phyloP scores from a whole-genome alignment of 2,113 vertebrate genomes.

The Anguilla rostrata region DNA sequence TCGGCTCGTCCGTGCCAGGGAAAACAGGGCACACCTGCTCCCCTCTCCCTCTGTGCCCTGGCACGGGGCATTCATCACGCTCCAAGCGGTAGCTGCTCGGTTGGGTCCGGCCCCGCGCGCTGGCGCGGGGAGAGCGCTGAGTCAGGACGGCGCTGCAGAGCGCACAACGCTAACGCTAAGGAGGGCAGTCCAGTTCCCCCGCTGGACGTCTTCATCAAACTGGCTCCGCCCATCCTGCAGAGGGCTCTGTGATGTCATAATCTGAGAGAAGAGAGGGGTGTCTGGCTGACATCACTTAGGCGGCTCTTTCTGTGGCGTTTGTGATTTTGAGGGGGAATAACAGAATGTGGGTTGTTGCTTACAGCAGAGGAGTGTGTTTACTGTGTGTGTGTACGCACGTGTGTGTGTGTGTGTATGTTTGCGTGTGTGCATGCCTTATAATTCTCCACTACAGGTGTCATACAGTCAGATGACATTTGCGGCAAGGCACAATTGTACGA shows the following conservation, averaged over 20 bases:
- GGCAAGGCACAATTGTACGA: slow-evolving; percentile 59
- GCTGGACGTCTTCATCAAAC: not conserved
- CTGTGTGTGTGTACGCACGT: slow-evolving; percentile 21
- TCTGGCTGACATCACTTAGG: not conserved
- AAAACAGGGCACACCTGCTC: slow-evolving; percentile 38
- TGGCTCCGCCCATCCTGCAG: not conserved
- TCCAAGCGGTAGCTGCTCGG: slow-evolving; percentile 40
- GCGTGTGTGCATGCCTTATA: not conserved
- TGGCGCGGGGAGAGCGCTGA: not conserved
- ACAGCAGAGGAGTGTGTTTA: not conserved
- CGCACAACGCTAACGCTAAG: not conserved
- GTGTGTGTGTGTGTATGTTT: not conserved
- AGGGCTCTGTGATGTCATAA: not conserved
- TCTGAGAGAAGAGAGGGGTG: not conserved
- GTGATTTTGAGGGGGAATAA: not conserved
- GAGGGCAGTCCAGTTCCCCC: not conserved
- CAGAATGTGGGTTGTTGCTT: not conserved
- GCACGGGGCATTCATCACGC: slow-evolving; percentile 55
- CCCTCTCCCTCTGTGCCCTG: slow-evolving; percentile 34
- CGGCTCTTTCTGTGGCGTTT: not conserved
- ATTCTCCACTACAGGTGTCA: slow-evolving; percentile 56
- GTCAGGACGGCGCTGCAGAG: not conserved
- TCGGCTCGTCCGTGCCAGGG: slow-evolving; percentile 20
- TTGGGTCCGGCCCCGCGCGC: not conserved
- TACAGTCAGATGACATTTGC: slow-evolving; percentile 73